Evolutionary conservation across 2,888 invertebrate species (phyloP), one percentile per base, ranked within the genome.

Genomic region (Lithophane semibrunnea): DNA sequence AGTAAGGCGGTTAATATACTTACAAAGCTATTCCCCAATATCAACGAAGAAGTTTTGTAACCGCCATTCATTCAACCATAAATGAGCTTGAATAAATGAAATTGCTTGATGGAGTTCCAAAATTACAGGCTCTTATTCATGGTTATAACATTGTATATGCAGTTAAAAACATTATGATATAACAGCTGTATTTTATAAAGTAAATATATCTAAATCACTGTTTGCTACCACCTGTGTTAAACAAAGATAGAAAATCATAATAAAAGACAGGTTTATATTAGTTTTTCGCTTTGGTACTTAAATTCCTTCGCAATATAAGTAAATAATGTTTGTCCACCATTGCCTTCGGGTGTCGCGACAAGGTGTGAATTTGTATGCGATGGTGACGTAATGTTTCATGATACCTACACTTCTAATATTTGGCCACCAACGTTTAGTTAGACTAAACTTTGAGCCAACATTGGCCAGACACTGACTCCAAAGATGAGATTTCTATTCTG

Each of bases 311-410:
- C 75, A 78, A 76, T 77, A 24, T 77, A 44, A 75, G 66, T 58
- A 75, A 86, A 85, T 77, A 83, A 83, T 72, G 60, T 83, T 77
- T 29, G 80, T 77, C 16, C 65, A 65, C 77, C 47, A 52, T 60
- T 68, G 82, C 64, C 75, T 29, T 72, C 80, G 86, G 80, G 80
- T 56, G 84, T 77, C 84, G 80, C 80, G 74, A 84, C 77, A 79
- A 79, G 85, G 71, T 74, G 79, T 54, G 82, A 86, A 88, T 83
- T 80, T 75, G 77, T 79, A 78, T 86, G 81, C 78, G 70, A 24
- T 64, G 66, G n/a, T 89, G 83, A 89, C 83, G 89, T 79, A 86
- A 89, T 84, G 60, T 37, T 82, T 70, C 54, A 73, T 58, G 65
- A 54, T 73, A 71, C 69, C 65, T 47, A 82, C 58, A 72, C 68